These are phyloP conservation scores for Falco novaeseelandiae DNA, from an alignment of 2,797 vertebrate species.

Conservation along the genomic window DNA sequence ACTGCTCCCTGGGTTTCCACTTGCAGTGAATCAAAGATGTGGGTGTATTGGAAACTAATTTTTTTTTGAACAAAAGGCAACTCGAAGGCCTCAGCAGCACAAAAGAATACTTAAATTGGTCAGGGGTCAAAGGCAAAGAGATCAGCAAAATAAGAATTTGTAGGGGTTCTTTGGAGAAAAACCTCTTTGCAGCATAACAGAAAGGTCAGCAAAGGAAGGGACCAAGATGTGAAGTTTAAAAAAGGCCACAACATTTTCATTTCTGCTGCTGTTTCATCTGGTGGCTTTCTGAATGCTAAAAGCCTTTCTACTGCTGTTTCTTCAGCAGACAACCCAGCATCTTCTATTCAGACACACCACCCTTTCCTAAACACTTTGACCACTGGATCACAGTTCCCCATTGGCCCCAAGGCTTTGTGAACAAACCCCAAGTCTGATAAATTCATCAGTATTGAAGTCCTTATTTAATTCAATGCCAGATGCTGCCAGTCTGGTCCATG, in stretches of 20 bases:
- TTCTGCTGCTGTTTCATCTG: constrained; percentile 84
- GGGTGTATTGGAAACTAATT: constrained; percentile 50
- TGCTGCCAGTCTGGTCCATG: constrained; percentile 80
- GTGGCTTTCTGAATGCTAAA: constrained; percentile 88
- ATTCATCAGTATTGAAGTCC: constrained; percentile 90
- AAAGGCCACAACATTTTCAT: constrained; percentile 94
- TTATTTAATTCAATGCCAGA: constrained; percentile 91
- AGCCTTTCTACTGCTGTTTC: constrained; percentile 81
- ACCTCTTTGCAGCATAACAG: constrained; percentile 55
- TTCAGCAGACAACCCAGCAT: constrained; percentile 69
- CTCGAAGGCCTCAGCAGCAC: constrained; percentile 58
- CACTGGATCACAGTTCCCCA: constrained; percentile 87
- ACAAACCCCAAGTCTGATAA: constrained; percentile 80
- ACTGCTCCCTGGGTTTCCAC: constrained; percentile 64
- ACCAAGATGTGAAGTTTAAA: constrained; percentile 78
- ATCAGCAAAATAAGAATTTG: constrained; percentile 7
- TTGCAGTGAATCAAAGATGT: constrained; percentile 72
- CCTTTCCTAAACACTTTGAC: constrained; percentile 81
- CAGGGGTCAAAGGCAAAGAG: constrained; percentile 67
- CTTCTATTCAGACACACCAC: constrained; percentile 80
- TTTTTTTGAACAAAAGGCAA: constrained; percentile 80
- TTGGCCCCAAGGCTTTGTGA: constrained; percentile 81
- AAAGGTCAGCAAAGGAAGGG: constrained; percentile 79
- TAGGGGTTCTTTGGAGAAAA: constrained; percentile 62
- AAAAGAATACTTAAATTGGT: constrained; percentile 69